Evolutionary conservation across 1,140 invertebrate species (phyloP).

Genomic region (Conus betulinus): DNA sequence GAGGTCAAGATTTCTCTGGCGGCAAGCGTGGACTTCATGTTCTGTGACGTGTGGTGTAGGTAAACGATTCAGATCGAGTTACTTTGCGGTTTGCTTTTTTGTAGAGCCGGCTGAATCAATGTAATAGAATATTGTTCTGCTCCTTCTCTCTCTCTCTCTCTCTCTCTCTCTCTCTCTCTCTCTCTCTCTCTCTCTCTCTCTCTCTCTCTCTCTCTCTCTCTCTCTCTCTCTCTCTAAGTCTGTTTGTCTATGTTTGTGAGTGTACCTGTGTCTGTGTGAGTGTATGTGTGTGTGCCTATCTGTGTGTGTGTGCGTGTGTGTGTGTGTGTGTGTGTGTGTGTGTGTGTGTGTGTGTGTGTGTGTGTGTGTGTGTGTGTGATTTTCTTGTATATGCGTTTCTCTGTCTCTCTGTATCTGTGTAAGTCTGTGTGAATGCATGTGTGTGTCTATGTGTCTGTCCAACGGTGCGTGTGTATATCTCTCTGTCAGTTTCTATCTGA

Average conservation of each 20-base stretch:
- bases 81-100: too few species aligned
- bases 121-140: too few species aligned
- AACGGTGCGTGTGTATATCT: too few species aligned
- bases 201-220: too few species aligned
- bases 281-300: too few species aligned
- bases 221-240: not conserved
- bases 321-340: not conserved
- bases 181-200: too few species aligned
- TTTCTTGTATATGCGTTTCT: not conserved
- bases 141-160: too few species aligned
- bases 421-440: not conserved
- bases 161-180: too few species aligned
- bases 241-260: too few species aligned
- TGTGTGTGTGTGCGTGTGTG: not conserved
- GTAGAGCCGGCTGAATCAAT: too few species aligned
- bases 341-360: not conserved
- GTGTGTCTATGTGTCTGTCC: not conserved
- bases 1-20: slow-evolving; percentile 11
- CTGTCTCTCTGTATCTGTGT: not conserved
- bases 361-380: not conserved
- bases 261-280: not conserved
- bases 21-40: slow-evolving; percentile 10
- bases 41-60: slow-evolving; percentile 31
- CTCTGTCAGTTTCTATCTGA: not conserved
- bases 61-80: not conserved